phyloP scores from a whole-genome alignment of 2,113 vertebrate genomes.

The Dendropsophus ebraccatus region DNA sequence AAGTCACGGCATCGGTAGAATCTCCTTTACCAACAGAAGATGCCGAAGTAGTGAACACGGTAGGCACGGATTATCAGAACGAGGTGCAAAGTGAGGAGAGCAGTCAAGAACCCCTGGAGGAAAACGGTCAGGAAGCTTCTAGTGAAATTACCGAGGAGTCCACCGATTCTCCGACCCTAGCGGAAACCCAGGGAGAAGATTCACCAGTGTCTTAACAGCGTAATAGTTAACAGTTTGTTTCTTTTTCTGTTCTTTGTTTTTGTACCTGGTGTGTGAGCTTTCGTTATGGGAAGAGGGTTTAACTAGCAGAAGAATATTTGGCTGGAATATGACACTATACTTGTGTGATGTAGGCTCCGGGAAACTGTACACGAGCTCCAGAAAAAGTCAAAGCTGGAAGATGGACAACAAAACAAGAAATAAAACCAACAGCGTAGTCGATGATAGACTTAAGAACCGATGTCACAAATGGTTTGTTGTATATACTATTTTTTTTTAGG shows the following conservation, averaged over 20 bases:
- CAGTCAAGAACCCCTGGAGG: constrained; percentile 67
- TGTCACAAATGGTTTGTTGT: constrained; percentile 67
- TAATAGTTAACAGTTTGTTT: constrained; percentile 45
- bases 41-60: constrained; percentile 67
- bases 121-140: constrained; percentile 66
- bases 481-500: constrained; percentile 64
- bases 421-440: constrained; percentile 54
- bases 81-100: constrained; percentile 75
- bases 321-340: constrained; percentile 64
- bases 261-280: constrained; percentile 67
- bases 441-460: constrained; percentile 67
- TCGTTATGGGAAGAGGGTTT: constrained; percentile 70
- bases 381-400: constrained; percentile 68
- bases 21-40: constrained; percentile 70
- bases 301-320: constrained; percentile 63
- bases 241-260: constrained; percentile 31
- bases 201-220: constrained; percentile 65
- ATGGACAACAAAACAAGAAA: constrained; percentile 58
- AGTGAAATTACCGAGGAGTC: constrained; percentile 69
- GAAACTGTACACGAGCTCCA: constrained; percentile 68
- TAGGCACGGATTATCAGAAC: constrained; percentile 66
- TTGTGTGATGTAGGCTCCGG: constrained; percentile 65
- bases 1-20: constrained; percentile 65
- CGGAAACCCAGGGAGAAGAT: constrained; percentile 63
- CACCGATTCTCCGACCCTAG: constrained; percentile 61